Conservation (phyloP, 2,113 vertebrate species). For the Stegastes partitus region DNA sequence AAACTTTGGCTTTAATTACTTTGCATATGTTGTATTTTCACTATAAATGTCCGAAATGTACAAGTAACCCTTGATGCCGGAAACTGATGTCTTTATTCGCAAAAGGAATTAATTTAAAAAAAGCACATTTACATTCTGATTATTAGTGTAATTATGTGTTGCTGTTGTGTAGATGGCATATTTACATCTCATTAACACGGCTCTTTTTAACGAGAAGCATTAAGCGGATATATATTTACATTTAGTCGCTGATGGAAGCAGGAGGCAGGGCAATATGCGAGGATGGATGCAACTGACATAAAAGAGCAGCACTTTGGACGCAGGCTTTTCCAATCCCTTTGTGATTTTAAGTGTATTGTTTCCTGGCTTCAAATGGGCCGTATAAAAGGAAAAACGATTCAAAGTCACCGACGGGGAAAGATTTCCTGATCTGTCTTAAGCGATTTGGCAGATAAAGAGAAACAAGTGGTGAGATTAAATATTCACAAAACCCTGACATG, state of each 20-base stretch:
- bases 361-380: conserved; percentile 63
- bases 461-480: conserved; percentile 81
- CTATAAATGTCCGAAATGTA: too few species aligned
- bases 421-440: conserved; percentile 71
- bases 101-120: too few species aligned
- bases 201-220: background rate
- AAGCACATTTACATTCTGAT: background rate
- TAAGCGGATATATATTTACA: background rate
- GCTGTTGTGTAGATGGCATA: background rate
- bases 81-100: too few species aligned
- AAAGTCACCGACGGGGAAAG: conserved; percentile 63
- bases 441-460: conserved; percentile 77
- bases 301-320: conserved; percentile 2
- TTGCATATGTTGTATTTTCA: too few species aligned
- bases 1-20: too few species aligned
- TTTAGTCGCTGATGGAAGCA: background rate
- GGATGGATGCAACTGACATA: background rate
- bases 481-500: conserved; percentile 78
- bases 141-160: background rate
- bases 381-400: conserved; percentile 75
- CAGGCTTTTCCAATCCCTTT: conserved; percentile 10
- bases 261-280: background rate
- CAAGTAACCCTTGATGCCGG: too few species aligned
- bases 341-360: conserved; percentile 50
- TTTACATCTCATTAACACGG: conserved; percentile 32